Evolutionary conservation across 2,113 vertebrate genomes (phyloP).

Genomic region (Pseudolaguvia tuberculata): DNA sequence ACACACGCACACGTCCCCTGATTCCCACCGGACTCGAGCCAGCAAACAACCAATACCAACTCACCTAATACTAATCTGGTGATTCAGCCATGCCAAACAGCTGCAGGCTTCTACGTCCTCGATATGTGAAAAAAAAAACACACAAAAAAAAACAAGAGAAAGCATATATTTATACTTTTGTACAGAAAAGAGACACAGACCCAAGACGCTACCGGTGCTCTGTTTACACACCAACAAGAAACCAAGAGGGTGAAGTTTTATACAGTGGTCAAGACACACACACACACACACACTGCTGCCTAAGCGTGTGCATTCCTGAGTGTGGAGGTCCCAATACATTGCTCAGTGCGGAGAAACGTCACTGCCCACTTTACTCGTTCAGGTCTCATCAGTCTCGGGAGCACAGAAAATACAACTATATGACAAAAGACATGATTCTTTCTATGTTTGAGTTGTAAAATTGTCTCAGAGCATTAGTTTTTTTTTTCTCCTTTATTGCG

Average conservation of each 20-base stretch:
- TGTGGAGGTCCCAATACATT: conserved; percentile 37
- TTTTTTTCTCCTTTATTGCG: conserved; percentile 31
- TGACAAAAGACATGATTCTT: conserved; percentile 47
- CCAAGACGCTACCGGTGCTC: conserved; percentile 86
- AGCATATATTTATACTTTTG: conserved; percentile 93
- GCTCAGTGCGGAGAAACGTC: conserved; percentile 40
- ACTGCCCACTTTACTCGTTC: conserved; percentile 47
- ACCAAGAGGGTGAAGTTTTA: conserved; percentile 39
- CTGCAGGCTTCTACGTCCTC: conserved; percentile 63
- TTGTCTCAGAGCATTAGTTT: conserved; percentile 53
- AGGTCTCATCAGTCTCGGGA: conserved; percentile 60
- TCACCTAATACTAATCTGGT: conserved; percentile 60
- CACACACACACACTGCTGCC: conserved; percentile 36
- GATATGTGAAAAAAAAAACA: conserved; percentile 66
- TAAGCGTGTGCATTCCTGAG: conserved; percentile 22
- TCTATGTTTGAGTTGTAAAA: conserved; percentile 58
- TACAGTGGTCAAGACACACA: conserved; percentile 43
- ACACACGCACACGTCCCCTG: conserved; percentile 54
- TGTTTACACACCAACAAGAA: conserved; percentile 74
- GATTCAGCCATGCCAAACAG: conserved; percentile 51
- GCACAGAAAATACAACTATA: conserved; percentile 61
- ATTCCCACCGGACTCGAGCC: conserved; percentile 58
- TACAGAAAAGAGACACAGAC: conserved; percentile 78
- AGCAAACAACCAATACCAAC: conserved; percentile 67
- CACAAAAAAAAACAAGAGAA: conserved; percentile 48